A percentile compares a stretch with the other conserved stretches of the same genome.
These are phyloP conservation scores for Turnix velox DNA, from an alignment of 2,113 vertebrate species.

Conservation along the genomic window DNA sequence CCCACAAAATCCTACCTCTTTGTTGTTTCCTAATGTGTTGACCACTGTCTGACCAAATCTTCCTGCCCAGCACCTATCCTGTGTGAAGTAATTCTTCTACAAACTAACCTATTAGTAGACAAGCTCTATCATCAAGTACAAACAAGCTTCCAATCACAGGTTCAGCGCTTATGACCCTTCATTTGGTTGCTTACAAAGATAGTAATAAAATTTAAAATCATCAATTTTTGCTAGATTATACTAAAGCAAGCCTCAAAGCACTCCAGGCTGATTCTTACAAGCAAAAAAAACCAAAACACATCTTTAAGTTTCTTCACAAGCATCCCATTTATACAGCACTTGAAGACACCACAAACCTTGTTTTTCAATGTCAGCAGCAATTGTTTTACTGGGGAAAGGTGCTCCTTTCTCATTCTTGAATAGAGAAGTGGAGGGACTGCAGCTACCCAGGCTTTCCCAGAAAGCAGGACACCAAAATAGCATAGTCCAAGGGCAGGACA, in stretches of 20 bases:
- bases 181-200: neutral
- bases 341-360: fast-evolving
- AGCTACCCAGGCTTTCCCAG: neutral
- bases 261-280: neutral
- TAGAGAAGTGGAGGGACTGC: neutral
- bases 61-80: neutral
- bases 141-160: neutral
- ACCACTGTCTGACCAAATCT: neutral
- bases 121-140: neutral
- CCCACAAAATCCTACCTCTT: neutral
- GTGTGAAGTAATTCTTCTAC: neutral
- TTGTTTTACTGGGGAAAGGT: neutral
- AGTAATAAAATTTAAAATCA: neutral
- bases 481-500: neutral
- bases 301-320: neutral
- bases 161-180: neutral
- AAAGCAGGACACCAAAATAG: fast-evolving
- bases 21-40: neutral
- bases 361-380: neutral
- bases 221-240: neutral
- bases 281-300: neutral
- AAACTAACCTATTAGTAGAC: neutral
- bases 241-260: neutral
- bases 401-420: neutral
- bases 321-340: neutral